phyloP scores from a whole-genome alignment of 2,113 vertebrate species.

The Litocranius walleri region DNA sequence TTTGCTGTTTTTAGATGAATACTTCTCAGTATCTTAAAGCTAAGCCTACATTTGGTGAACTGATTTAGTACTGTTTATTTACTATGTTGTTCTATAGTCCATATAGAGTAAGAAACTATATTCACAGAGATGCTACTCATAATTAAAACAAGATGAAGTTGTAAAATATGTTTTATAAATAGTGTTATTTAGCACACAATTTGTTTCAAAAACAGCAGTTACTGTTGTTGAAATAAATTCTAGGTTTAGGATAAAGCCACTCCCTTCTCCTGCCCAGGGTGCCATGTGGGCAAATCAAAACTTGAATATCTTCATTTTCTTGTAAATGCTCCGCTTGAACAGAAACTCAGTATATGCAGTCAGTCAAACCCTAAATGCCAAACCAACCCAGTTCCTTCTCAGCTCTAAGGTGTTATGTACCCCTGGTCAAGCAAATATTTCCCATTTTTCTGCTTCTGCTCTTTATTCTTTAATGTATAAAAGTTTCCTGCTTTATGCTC shows the following conservation, averaged over 20 bases:
- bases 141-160: neutral
- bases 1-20: neutral
- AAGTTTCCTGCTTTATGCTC: neutral
- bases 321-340: neutral
- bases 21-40: neutral
- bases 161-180: neutral
- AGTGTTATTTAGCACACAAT: neutral
- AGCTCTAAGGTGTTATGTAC: neutral
- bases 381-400: neutral
- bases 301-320: neutral
- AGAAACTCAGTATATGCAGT: neutral
- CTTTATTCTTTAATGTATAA: neutral
- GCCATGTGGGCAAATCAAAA: neutral
- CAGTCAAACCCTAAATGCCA: neutral
- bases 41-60: neutral
- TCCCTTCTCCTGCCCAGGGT: neutral
- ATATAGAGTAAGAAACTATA: neutral
- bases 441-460: neutral
- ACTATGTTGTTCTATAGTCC: neutral
- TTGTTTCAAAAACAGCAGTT: neutral
- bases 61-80: neutral
- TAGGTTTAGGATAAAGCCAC: neutral
- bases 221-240: neutral
- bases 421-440: neutral
- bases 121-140: neutral